Base-by-base conservation (phyloP, 2,113 vertebrate genomes). In the Isurus oxyrinchus region DNA sequence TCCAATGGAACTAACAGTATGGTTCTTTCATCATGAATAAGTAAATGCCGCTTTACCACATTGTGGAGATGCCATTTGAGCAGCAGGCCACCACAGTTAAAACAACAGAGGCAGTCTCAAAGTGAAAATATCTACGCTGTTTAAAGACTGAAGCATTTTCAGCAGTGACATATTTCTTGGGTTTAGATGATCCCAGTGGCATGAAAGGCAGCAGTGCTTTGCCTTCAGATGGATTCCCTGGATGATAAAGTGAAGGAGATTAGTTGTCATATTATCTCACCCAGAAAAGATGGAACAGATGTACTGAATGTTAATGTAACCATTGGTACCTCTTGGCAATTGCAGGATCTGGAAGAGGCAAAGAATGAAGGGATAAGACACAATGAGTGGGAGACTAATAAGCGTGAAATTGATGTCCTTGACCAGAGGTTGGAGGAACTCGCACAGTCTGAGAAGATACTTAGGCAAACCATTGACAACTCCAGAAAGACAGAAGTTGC, bases 11-110 rank as follows among this genome's bases (percentile, higher is more conserved):
- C 96, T 88, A 96, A 55, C 25, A 97, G 90, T 10, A 90, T 5
- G 3, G 19, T 31, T 53, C 14, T 81, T 35, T 25, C 35, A 96
- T 97, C 96, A 97, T 98, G 96, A 97, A 98, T 98, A 97, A 98
- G 44, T 97, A 96, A 96, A 97, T 97, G 96, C 96, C 14, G 90
- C 35, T 97, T 97, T 79, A 91, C 96, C 91, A 81, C 90, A 5
- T 53, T 76, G 63, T 72, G 44, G 49, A 53, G 27, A 76, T 35
- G 49, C 25, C 44, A 76, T 95, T 95, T 72, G 67, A 76, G 63
- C 94, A 95, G 63, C 21, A 44, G 93, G 93, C 44, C 35, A 25
- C 53, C 3, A 23, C 44, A 25, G 44, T 49, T 63, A 63, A 63
- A 40, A 16, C 31, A 94, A 21, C 57, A 61, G 59, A 93, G 57